phyloP scores from a whole-genome alignment of 1,140 invertebrate genomes.

The Penaeus vannamei region DNA sequence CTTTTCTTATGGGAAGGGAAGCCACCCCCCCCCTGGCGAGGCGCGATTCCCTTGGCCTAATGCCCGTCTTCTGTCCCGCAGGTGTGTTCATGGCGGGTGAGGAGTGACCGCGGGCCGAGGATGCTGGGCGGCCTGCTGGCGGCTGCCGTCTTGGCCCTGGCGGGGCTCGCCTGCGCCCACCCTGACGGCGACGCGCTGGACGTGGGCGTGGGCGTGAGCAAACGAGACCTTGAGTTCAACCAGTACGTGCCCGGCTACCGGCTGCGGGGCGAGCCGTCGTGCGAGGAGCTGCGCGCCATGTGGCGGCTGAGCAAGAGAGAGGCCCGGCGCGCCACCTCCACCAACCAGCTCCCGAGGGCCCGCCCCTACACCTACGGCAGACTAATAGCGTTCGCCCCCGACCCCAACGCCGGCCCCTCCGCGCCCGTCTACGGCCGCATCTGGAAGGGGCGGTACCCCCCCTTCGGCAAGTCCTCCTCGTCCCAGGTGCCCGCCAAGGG shows the following conservation, averaged over 20 bases:
- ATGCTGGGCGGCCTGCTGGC: slow-evolving; percentile 42
- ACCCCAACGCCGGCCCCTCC: slow-evolving; percentile 27
- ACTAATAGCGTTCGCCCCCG: slow-evolving; percentile 61
- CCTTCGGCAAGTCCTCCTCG: slow-evolving; percentile 3
- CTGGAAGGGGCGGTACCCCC: neutral
- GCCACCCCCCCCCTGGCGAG: neutral
- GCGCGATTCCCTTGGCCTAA: too few species aligned
- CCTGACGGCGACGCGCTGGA: slow-evolving; percentile 40
- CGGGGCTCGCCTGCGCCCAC: slow-evolving; percentile 47
- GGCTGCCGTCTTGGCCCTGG: slow-evolving; percentile 38
- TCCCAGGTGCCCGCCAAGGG: neutral
- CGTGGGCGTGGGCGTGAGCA: slow-evolving; percentile 46
- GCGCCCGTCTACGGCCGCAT: slow-evolving; percentile 46
- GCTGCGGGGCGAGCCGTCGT: slow-evolving; percentile 79
- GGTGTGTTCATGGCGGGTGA: slow-evolving; percentile 49
- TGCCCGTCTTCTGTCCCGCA: neutral
- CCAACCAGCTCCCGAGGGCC: slow-evolving; percentile 86
- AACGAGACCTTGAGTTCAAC: slow-evolving; percentile 67
- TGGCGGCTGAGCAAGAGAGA: slow-evolving; percentile 92
- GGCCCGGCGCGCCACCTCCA: slow-evolving; percentile 86
- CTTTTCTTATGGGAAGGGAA: too few species aligned
- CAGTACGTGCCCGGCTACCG: slow-evolving; percentile 66
- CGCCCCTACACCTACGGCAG: slow-evolving; percentile 85
- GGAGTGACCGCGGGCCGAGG: slow-evolving; percentile 46
- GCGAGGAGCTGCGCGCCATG: slow-evolving; percentile 89